A percentile compares a stretch with the other conserved stretches of the same genome.
Evolutionary conservation across 2,113 vertebrate genomes (phyloP).

Genomic region (Apus apus): DNA sequence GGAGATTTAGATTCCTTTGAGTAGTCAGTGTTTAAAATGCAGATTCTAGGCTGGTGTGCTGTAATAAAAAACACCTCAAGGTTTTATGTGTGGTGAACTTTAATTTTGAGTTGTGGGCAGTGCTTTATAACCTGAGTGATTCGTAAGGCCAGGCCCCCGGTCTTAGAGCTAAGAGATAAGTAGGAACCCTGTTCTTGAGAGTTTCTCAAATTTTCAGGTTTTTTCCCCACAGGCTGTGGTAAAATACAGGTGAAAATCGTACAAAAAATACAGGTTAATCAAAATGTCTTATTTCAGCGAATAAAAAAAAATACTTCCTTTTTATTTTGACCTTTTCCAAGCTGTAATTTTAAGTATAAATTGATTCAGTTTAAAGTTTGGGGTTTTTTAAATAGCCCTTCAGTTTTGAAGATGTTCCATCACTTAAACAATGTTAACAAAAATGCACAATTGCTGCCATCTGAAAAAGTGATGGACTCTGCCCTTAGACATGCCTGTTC

Average conservation of each 20-base stretch:
- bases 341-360: neutral
- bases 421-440: neutral
- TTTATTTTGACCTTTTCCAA: neutral
- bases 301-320: neutral
- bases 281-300: neutral
- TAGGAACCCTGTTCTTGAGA: neutral
- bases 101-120: constrained; percentile 45
- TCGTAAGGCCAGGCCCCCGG: neutral
- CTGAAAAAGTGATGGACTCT: neutral
- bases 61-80: constrained; percentile 38
- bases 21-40: constrained; percentile 29
- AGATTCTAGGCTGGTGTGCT: neutral
- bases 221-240: neutral
- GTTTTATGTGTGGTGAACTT: constrained; percentile 29
- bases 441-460: neutral
- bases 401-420: neutral
- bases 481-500: neutral
- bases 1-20: constrained; percentile 57
- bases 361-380: neutral
- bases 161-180: neutral
- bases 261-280: neutral
- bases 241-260: neutral
- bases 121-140: constrained; percentile 22
- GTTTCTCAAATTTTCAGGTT: neutral
- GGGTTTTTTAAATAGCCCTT: neutral